A percentile compares a stretch with the other conserved stretches of the same genome.
phyloP scores from a whole-genome alignment of 2,888 invertebrate species.

The Watsonalla binaria region DNA sequence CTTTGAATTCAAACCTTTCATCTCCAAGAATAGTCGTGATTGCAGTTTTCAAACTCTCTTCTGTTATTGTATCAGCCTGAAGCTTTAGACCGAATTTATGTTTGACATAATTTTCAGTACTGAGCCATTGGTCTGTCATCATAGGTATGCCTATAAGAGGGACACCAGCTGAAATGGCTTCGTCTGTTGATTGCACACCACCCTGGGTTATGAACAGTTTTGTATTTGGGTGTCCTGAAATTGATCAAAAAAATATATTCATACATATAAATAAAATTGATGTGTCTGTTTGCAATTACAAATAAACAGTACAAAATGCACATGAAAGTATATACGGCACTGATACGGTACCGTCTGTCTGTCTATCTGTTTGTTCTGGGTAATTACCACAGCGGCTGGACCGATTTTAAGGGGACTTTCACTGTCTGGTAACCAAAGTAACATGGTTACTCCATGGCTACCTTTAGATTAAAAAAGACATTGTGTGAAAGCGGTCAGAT shows the following conservation, averaged over 20 bases:
- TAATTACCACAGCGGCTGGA: background rate
- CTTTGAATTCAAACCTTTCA: constrained; percentile 13
- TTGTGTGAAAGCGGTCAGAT: too few species aligned
- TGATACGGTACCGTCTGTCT: too few species aligned
- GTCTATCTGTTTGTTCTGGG: too few species aligned
- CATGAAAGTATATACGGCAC: too few species aligned
- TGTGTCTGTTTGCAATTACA: too few species aligned
- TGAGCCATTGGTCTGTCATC: constrained; percentile 47
- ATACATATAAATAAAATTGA: too few species aligned
- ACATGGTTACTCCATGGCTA: too few species aligned
- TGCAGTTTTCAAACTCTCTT: constrained; percentile 21
- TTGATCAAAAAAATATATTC: background rate
- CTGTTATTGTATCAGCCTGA: constrained; percentile 26
- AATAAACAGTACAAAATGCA: too few species aligned
- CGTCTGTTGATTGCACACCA: constrained; percentile 53
- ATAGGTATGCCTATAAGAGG: constrained; percentile 47
- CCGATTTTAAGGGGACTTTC: background rate
- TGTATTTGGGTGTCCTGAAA: constrained; percentile 47
- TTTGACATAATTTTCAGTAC: constrained; percentile 30
- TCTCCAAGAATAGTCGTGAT: constrained; percentile 20
- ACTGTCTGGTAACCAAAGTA: too few species aligned
- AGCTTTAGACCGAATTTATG: constrained; percentile 36
- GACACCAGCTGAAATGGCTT: constrained; percentile 43
- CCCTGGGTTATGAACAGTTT: constrained; percentile 58
- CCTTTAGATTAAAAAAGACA: too few species aligned